These are phyloP conservation scores for Lutraria lutraria DNA, from an alignment of 2,888 invertebrate species.

Conservation along the genomic window DNA sequence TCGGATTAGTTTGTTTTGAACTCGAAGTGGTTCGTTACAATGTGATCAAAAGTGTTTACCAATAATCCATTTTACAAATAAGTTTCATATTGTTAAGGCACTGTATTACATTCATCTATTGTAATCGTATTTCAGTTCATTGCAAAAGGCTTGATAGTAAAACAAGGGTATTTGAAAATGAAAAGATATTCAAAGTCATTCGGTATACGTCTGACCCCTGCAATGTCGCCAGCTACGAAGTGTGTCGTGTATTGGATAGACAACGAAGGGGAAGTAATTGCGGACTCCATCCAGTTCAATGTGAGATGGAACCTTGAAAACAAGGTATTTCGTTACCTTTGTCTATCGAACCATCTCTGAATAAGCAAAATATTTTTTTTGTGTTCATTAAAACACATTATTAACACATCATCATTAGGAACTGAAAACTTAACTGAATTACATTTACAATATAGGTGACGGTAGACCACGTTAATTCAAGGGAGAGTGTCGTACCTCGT, in stretches of 20 bases:
- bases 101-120: too few relatives aligned
- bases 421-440: neutral
- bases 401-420: neutral
- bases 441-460: slow-evolving; percentile 87
- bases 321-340: slow-evolving; percentile 59
- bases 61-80: too few relatives aligned
- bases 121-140: slow-evolving; percentile 20
- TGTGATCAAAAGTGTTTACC: too few relatives aligned
- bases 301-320: slow-evolving; percentile 93
- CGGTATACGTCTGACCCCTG: slow-evolving; percentile 90
- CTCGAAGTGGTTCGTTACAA: too few relatives aligned
- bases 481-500: slow-evolving; percentile 85
- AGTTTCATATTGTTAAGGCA: too few relatives aligned
- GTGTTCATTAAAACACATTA: too few relatives aligned
- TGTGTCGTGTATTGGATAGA: slow-evolving; percentile 92
- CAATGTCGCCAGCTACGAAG: slow-evolving; percentile 90
- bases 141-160: slow-evolving; percentile 38
- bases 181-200: slow-evolving; percentile 29
- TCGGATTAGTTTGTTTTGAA: too few relatives aligned
- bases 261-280: slow-evolving; percentile 89
- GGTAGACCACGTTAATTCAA: slow-evolving; percentile 87
- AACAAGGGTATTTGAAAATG: slow-evolving; percentile 1
- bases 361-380: too few relatives aligned
- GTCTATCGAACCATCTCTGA: too few relatives aligned
- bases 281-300: slow-evolving; percentile 93